phyloP scores from a whole-genome alignment of 2,888 invertebrate genomes.

The Hyposoter dolosus region DNA sequence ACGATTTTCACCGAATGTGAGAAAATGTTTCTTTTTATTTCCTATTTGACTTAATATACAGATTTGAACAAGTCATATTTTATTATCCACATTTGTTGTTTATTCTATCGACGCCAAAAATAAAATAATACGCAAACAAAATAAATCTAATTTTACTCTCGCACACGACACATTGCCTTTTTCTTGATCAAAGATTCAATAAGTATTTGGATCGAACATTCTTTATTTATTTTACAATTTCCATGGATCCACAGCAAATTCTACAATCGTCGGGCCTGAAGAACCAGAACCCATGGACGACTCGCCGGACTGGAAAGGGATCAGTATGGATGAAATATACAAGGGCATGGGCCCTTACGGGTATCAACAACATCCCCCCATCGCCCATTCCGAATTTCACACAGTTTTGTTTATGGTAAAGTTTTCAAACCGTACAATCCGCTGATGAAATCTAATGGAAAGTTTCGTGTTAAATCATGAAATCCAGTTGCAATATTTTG shows the following conservation, averaged over 20 bases:
- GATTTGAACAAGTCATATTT: too few relatives aligned
- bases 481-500: too few relatives aligned
- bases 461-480: too few relatives aligned
- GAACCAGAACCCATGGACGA: constrained; percentile 77
- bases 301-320: constrained; percentile 84
- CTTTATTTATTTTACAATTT: neutral
- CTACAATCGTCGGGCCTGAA: constrained; percentile 67
- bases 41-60: too few relatives aligned
- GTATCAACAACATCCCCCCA: constrained; percentile 85
- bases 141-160: too few relatives aligned
- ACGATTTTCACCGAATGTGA: constrained; percentile 76
- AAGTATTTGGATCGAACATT: too few relatives aligned
- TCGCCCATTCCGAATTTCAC: constrained; percentile 88
- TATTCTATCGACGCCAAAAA: too few relatives aligned
- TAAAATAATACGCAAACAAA: too few relatives aligned
- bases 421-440: neutral
- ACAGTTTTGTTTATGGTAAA: constrained; percentile 87
- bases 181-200: too few relatives aligned
- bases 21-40: neutral
- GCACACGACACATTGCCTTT: too few relatives aligned
- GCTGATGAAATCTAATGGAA: too few relatives aligned
- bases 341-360: constrained; percentile 84
- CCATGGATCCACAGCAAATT: constrained; percentile 69
- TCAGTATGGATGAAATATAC: constrained; percentile 84
- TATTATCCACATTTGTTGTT: too few relatives aligned